phyloP scores from a whole-genome alignment of 2,113 vertebrate genomes.

The Spilogale gracilis region DNA sequence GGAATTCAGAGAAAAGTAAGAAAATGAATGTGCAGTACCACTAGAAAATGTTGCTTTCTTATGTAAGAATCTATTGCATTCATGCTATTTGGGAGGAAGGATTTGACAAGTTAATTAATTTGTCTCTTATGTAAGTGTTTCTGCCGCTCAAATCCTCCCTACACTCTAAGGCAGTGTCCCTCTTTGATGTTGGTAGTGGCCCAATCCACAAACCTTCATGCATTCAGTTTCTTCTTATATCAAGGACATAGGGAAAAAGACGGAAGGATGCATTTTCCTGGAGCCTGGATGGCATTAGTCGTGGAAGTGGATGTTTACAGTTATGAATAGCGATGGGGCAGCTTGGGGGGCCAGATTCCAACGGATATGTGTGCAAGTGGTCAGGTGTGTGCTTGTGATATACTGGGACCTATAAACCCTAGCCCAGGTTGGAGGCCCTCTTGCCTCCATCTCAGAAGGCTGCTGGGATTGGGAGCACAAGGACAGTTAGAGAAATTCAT shows the following conservation, averaged over 20 bases:
- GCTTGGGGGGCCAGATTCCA: background rate
- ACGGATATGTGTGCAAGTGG: no score
- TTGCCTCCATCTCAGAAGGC: background rate
- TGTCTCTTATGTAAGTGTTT: constrained; percentile 68
- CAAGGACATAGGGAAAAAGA: constrained; percentile 46
- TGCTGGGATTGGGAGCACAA: background rate
- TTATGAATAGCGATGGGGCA: background rate
- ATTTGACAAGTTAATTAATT: constrained; percentile 78
- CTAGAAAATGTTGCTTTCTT: constrained; percentile 49
- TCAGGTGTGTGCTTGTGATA: no score
- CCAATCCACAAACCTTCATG: constrained; percentile 33
- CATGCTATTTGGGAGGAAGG: constrained; percentile 39
- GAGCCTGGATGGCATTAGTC: background rate
- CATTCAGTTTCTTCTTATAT: constrained; percentile 49
- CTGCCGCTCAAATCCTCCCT: constrained; percentile 46
- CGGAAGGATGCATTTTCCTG: background rate
- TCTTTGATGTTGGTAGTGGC: constrained; percentile 64
- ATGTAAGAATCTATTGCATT: constrained; percentile 39
- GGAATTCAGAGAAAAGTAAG: constrained; percentile 49
- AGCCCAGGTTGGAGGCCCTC: background rate
- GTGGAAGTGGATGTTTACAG: background rate
- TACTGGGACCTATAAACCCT: background rate
- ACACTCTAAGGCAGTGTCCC: constrained; percentile 15
- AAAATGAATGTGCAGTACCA: background rate
- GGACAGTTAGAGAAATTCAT: background rate